Conservation (phyloP, 2,797 vertebrate species). For the Microchirus variegatus region DNA sequence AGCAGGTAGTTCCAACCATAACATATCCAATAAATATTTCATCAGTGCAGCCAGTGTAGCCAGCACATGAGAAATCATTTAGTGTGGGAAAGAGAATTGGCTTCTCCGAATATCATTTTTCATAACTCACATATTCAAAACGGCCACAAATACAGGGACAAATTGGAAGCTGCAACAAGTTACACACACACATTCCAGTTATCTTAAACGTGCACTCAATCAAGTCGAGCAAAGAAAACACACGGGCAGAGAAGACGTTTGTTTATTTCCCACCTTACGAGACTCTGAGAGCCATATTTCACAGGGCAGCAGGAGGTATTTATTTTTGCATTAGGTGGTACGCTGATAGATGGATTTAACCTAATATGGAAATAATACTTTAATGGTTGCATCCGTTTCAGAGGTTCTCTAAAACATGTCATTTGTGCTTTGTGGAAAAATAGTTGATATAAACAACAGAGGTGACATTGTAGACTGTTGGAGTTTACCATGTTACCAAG, state of each 20-base stretch:
- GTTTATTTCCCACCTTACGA: constrained; percentile 2
- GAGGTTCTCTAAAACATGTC: constrained; percentile 44
- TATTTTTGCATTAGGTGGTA: constrained; percentile 38
- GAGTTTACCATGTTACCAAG: no score
- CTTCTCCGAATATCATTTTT: neutral
- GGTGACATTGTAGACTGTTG: no score
- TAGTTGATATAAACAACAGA: neutral
- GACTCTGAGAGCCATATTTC: constrained; percentile 26
- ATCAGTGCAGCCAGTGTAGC: constrained; percentile 8
- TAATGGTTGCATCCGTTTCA: constrained; percentile 39
- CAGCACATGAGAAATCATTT: constrained; percentile 9
- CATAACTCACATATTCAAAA: constrained; percentile 2
- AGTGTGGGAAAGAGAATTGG: neutral
- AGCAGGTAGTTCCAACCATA: constrained; percentile 5
- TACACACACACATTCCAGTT: constrained; percentile 11
- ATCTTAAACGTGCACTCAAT: constrained; percentile 20
- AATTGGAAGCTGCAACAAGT: constrained; percentile 21
- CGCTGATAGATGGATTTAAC: constrained; percentile 40
- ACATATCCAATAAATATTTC: constrained; percentile 15
- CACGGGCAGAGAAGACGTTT: constrained; percentile 6
- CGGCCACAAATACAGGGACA: constrained; percentile 10
- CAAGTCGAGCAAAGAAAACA: constrained; percentile 28
- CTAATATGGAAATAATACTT: constrained; percentile 53
- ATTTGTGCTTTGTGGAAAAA: constrained; percentile 51
- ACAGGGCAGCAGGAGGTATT: constrained; percentile 45